These are phyloP conservation scores for Fulica atra DNA, from an alignment of 2,113 vertebrate species.

Conservation along the genomic window DNA sequence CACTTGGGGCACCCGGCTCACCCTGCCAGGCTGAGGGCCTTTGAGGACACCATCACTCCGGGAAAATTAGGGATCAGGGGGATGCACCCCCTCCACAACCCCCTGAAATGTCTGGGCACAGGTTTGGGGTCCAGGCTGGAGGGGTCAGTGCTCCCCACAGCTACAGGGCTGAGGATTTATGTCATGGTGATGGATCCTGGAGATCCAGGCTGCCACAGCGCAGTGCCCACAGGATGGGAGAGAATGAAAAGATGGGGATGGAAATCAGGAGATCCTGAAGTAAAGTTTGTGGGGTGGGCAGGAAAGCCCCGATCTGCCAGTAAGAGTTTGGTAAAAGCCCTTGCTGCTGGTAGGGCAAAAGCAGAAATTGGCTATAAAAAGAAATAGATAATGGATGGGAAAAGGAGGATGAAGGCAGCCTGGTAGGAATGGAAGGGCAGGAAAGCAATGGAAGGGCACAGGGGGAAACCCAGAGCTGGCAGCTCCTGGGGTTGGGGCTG, in stretches of 20 bases:
- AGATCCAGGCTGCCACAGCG: background rate
- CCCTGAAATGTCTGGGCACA: rapidly evolving
- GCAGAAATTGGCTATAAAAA: background rate
- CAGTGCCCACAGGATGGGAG: rapidly evolving
- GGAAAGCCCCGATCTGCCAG: background rate
- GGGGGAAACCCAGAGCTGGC: background rate
- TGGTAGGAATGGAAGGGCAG: background rate
- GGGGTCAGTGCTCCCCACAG: background rate
- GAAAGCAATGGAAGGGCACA: background rate
- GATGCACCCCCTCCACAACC: background rate
- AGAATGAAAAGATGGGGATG: background rate
- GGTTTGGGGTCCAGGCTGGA: no score
- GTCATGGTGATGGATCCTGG: background rate
- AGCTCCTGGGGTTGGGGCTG: background rate
- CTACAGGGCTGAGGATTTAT: background rate
- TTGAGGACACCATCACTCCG: background rate
- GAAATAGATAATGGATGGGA: rapidly evolving
- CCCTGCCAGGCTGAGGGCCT: background rate
- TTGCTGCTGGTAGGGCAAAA: background rate
- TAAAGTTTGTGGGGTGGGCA: background rate
- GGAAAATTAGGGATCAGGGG: background rate
- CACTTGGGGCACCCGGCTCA: background rate
- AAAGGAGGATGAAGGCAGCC: background rate
- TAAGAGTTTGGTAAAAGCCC: background rate
- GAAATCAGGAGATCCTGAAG: background rate